Evolutionary conservation across 2,888 invertebrate genomes (phyloP), one percentile per base, ranked within the genome.

Genomic region (Brenthis daphne): DNA sequence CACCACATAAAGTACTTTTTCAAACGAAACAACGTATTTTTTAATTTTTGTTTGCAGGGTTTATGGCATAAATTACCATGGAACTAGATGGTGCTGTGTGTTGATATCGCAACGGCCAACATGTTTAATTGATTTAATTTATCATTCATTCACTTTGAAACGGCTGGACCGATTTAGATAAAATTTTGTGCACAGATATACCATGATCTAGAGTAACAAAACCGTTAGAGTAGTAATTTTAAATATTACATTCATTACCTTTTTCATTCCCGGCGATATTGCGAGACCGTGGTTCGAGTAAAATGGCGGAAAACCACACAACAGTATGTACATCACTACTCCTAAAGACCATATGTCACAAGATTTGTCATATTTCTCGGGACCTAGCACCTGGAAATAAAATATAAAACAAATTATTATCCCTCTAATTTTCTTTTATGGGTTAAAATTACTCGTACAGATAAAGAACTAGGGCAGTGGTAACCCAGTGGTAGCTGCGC

Each of bases 331-430:
- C 98, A 99, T 99, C 73, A 99, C 99, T 43, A 99, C 99, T 29
- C 99, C 99, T 70, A 99, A 92, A 0, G 99, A 99, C 99, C 99
- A 99, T 83, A 99, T 96, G 94, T 99, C 99, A 93, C 99, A 99
- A 76, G 98, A 98, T 86, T 98, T 99, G 92, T 99, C 99, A 85
- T 99, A 99, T 84, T 98, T 99, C 86, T 98, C 98, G 6, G 99
- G 98, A 2, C 99, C 99, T 65, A 99, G 92, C 6, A 99, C 98
- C 95, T 99, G 89, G 11, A 93, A 85, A 68, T 48, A 67, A 64
- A 6, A 16, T 12, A 11, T 11, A 51, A n/a, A 6, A 8, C 2
- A 2, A 11, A 13, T 55, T 29, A 6, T 24, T 29, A 24, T 13
- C 12, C 6, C 54, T 12, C 8, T 20, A 1, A 20, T 20, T 20